These are phyloP conservation scores for Sogatella furcifera DNA, from an alignment of 1,140 invertebrate genomes.

Conservation along the genomic window DNA sequence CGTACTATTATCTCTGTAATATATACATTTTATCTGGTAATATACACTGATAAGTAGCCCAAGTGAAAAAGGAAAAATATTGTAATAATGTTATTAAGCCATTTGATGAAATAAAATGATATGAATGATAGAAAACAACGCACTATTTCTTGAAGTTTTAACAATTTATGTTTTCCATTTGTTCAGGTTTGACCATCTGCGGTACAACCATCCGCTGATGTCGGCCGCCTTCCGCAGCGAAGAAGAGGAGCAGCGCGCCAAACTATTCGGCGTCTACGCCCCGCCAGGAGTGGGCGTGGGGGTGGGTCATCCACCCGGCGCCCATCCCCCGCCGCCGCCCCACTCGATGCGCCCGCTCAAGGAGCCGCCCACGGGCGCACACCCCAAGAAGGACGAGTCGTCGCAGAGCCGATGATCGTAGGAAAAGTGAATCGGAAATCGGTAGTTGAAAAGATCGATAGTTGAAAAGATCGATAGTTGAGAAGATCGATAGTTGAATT, in stretches of 20 bases:
- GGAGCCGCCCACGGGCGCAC: conserved; percentile 12
- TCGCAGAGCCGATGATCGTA: conserved; percentile 21
- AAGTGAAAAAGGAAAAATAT: too few species aligned
- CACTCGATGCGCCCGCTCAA: conserved; percentile 32
- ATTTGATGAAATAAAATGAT: too few species aligned
- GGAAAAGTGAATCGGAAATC: not conserved
- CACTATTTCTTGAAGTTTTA: too few species aligned
- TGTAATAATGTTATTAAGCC: too few species aligned
- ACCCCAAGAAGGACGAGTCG: conserved; percentile 23
- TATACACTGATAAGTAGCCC: too few species aligned
- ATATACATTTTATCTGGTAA: too few species aligned
- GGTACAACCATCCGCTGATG: conserved; percentile 24
- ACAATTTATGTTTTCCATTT: not conserved
- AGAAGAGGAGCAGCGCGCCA: conserved; percentile 56
- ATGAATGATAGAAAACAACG: too few species aligned
- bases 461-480: too few species aligned
- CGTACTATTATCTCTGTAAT: too few species aligned
- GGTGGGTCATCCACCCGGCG: conserved; percentile 51
- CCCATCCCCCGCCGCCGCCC: conserved; percentile 33
- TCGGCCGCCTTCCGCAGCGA: conserved; percentile 29
- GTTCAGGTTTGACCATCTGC: conserved; percentile 25
- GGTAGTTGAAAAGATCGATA: too few species aligned
- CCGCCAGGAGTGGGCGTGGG: conserved; percentile 33
- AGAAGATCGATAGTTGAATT: too few species aligned
- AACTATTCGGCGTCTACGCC: conserved; percentile 56